Conservation (phyloP, 2,888 invertebrate species). For the Cantharis lateralis region DNA sequence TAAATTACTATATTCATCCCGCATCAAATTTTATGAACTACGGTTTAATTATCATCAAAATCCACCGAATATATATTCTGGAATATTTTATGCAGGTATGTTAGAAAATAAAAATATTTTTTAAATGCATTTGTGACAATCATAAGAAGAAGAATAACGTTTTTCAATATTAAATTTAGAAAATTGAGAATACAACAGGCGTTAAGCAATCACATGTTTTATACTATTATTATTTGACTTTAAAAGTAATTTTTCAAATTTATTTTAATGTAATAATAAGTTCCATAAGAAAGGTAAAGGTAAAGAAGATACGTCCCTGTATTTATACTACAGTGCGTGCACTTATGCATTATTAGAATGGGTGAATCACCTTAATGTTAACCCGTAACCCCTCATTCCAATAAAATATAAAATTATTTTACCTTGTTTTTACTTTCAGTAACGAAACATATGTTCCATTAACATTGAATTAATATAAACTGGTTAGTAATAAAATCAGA, state of each 20-base stretch:
- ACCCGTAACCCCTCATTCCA: conserved; percentile 16
- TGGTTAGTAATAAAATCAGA: neutral
- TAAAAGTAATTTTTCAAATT: neutral
- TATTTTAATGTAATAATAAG: neutral
- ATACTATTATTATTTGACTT: neutral
- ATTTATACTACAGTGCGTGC: conserved; percentile 6
- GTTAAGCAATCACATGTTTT: neutral
- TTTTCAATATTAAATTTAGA: neutral
- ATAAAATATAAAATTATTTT: conserved; percentile 6
- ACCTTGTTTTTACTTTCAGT: neutral
- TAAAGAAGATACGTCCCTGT: neutral
- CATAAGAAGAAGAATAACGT: too few species aligned
- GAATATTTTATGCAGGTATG: too few species aligned
- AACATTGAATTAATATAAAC: neutral
- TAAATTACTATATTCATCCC: too few species aligned
- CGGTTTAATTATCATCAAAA: too few species aligned
- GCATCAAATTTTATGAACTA: neutral
- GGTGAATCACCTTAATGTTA: conserved; percentile 14
- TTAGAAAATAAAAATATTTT: too few species aligned
- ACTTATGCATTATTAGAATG: neutral
- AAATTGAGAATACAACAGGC: neutral
- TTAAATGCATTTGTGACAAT: too few species aligned
- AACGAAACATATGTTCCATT: neutral
- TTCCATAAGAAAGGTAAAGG: neutral
- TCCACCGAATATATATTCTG: too few species aligned